These are phyloP conservation scores for Caenorhabditis inopinata DNA, from an alignment of 1,140 invertebrate species.

Conservation along the genomic window DNA sequence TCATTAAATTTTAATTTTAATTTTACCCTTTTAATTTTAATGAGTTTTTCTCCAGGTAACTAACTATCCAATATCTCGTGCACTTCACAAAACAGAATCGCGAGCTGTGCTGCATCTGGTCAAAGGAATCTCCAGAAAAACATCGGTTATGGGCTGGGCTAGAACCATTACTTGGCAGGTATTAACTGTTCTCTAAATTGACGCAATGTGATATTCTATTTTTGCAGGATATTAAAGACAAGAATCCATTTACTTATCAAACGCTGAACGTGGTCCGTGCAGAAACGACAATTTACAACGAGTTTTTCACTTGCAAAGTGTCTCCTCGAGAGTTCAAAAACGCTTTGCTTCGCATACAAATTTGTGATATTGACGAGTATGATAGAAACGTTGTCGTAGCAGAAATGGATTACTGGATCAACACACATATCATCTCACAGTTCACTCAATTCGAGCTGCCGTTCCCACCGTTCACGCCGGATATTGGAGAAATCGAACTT, in stretches of 20 bases:
- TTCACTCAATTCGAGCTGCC: slow-evolving; percentile 16
- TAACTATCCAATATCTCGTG: background rate
- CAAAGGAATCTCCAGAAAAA: background rate
- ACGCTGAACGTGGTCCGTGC: background rate
- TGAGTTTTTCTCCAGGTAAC: background rate
- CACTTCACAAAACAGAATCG: slow-evolving; percentile 6
- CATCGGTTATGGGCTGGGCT: slow-evolving; percentile 3
- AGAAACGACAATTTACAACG: background rate
- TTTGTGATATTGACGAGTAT: slow-evolving; percentile 8
- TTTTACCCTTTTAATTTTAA: too few relatives aligned
- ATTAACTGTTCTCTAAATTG: background rate
- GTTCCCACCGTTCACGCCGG: slow-evolving; percentile 9
- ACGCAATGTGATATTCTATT: background rate
- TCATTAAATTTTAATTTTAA: too few relatives aligned
- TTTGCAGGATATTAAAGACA: slow-evolving; percentile 7
- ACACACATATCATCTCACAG: slow-evolving; percentile 22
- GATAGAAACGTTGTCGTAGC: background rate
- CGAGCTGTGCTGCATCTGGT: slow-evolving; percentile 8
- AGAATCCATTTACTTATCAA: slow-evolving; percentile 2
- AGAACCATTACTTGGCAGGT: slow-evolving; percentile 18
- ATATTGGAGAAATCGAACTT: background rate
- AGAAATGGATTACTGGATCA: slow-evolving; percentile 19
- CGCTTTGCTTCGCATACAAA: slow-evolving; percentile 7
- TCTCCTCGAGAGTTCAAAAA: slow-evolving; percentile 13
- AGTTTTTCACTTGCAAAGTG: slow-evolving; percentile 17